A percentile compares a stretch with the other conserved stretches of the same genome.
Evolutionary conservation across 1,140 invertebrate species (phyloP).

Genomic region (Drosophila pseudoobscura): DNA sequence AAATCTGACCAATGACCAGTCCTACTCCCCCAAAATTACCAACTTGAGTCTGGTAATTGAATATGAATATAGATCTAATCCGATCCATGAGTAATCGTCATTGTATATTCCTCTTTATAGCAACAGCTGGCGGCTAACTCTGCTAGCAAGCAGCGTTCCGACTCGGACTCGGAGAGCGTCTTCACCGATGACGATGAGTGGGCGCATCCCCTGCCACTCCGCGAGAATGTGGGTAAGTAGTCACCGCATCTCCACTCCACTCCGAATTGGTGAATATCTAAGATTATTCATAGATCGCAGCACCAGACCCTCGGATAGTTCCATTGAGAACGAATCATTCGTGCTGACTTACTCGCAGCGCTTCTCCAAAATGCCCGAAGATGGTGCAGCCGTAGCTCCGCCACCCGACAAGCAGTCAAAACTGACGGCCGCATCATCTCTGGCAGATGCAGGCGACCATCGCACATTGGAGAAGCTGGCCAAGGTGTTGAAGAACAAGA

Average conservation of each 20-base stretch:
- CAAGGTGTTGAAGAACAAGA: conserved; percentile 78
- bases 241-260: neutral
- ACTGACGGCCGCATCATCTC: conserved; percentile 6
- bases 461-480: conserved; percentile 64
- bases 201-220: conserved; percentile 78
- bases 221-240: conserved; percentile 77
- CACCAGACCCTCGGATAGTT: conserved; percentile 84
- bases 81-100: neutral
- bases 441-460: conserved; percentile 39
- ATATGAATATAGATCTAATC: too few relatives aligned
- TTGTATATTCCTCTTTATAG: conserved; percentile 9
- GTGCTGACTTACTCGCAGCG: conserved; percentile 85
- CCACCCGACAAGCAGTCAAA: conserved; percentile 27
- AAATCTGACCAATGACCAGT: conserved; percentile 82
- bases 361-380: conserved; percentile 85
- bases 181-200: conserved; percentile 86
- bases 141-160: conserved; percentile 79
- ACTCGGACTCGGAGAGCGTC: conserved; percentile 86
- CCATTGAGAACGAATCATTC: conserved; percentile 85
- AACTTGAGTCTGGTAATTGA: conserved; percentile 70
- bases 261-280: neutral
- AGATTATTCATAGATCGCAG: conserved; percentile 62
- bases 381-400: conserved; percentile 46
- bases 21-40: conserved; percentile 82
- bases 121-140: conserved; percentile 62